Conservation (phyloP, 2,113 vertebrate species). For the Elanoides forficatus region DNA sequence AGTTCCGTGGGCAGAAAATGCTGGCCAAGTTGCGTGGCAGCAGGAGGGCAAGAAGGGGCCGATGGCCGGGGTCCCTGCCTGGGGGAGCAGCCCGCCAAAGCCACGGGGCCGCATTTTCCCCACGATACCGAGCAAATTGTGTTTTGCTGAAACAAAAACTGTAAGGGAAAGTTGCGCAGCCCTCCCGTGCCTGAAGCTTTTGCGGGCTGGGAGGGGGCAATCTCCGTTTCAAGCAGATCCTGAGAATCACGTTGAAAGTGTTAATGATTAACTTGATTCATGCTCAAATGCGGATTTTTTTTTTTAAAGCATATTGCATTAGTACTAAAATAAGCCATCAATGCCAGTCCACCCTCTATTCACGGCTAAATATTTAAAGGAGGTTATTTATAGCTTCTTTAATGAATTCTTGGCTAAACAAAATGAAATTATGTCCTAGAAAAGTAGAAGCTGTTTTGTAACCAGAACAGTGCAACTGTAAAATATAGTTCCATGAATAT, state of each 20-base stretch:
- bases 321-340: slow-evolving; percentile 77
- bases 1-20: not conserved
- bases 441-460: slow-evolving; percentile 79
- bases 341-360: slow-evolving; percentile 78
- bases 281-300: slow-evolving; percentile 61
- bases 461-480: slow-evolving; percentile 75
- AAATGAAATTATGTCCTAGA: slow-evolving; percentile 81
- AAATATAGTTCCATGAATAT: slow-evolving; percentile 75
- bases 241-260: slow-evolving; percentile 51
- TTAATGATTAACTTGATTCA: slow-evolving; percentile 72
- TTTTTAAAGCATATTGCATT: slow-evolving; percentile 68
- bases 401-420: slow-evolving; percentile 81
- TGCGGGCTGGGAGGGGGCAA: not conserved
- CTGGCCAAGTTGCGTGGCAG: not conserved
- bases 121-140: rapidly evolving
- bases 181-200: rapidly evolving
- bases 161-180: not conserved
- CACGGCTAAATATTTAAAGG: slow-evolving; percentile 78
- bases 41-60: not conserved
- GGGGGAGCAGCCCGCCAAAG: not conserved
- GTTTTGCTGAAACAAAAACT: not conserved
- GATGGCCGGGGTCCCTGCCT: rapidly evolving
- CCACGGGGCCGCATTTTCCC: rapidly evolving
- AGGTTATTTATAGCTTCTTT: slow-evolving; percentile 79
- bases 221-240: not conserved